Evolutionary conservation across 2,888 invertebrate genomes (phyloP).

Genomic region (Drosophila rubida): DNA sequence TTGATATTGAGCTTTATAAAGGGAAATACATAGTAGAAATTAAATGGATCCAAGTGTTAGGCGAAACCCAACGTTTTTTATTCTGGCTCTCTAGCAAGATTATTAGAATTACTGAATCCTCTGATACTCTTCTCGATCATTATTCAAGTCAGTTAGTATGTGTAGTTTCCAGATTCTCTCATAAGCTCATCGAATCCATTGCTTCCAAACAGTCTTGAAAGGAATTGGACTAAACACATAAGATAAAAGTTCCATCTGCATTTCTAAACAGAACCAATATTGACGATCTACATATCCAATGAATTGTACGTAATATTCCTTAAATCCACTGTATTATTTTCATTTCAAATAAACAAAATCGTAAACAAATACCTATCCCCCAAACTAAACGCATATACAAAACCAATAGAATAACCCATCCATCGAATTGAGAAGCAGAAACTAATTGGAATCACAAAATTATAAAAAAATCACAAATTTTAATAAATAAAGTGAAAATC

Average conservation of each 20-base stretch:
- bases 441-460: constrained; percentile 69
- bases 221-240: constrained; percentile 48
- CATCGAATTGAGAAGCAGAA: constrained; percentile 38
- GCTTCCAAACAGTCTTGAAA: constrained; percentile 45
- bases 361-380: constrained; percentile 41
- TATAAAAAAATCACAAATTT: constrained; percentile 25
- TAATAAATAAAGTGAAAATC: neutral
- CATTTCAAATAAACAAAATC: constrained; percentile 35
- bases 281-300: constrained; percentile 57
- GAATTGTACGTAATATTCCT: constrained; percentile 52
- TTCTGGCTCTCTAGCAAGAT: constrained; percentile 45
- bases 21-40: constrained; percentile 54
- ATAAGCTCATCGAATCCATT: constrained; percentile 39
- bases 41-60: constrained; percentile 52
- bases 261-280: constrained; percentile 54
- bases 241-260: constrained; percentile 38
- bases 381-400: constrained; percentile 68
- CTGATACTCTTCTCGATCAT: constrained; percentile 41
- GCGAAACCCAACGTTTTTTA: constrained; percentile 59
- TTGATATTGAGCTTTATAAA: constrained; percentile 63
- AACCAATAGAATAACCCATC: constrained; percentile 84
- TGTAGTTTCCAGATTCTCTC: constrained; percentile 42
- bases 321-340: constrained; percentile 42
- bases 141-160: constrained; percentile 38
- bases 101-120: constrained; percentile 32